These are phyloP conservation scores for Opisthocomus hoazin DNA, from an alignment of 2,113 vertebrate species.

Conservation along the genomic window DNA sequence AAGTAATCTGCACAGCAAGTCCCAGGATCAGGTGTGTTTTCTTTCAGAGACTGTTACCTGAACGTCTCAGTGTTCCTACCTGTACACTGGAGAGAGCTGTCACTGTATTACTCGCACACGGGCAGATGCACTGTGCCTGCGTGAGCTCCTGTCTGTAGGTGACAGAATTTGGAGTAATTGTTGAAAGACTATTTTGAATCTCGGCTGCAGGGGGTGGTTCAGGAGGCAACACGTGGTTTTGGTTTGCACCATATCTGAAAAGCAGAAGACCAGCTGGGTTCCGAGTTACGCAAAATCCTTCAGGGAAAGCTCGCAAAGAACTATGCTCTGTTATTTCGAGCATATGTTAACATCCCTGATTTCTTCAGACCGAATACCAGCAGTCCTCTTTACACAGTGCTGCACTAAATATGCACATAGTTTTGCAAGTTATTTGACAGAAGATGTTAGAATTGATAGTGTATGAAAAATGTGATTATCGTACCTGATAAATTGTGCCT, in stretches of 20 bases:
- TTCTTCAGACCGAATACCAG: not conserved
- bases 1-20: not conserved
- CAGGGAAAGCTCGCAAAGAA: not conserved
- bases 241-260: not conserved
- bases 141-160: not conserved
- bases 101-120: not conserved
- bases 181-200: not conserved
- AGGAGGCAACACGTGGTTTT: not conserved
- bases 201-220: not conserved
- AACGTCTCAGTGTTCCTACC: fast-evolving
- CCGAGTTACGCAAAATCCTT: not conserved
- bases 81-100: not conserved
- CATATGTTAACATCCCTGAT: not conserved
- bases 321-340: not conserved
- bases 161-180: not conserved
- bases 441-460: not conserved
- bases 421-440: not conserved
- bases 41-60: not conserved
- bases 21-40: not conserved
- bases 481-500: not conserved
- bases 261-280: not conserved
- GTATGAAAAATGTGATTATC: not conserved
- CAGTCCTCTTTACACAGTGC: not conserved
- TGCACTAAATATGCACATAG: not conserved
- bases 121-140: not conserved